Base-by-base conservation (phyloP, 2,797 vertebrate genomes). In the Anguilla marmorata region DNA sequence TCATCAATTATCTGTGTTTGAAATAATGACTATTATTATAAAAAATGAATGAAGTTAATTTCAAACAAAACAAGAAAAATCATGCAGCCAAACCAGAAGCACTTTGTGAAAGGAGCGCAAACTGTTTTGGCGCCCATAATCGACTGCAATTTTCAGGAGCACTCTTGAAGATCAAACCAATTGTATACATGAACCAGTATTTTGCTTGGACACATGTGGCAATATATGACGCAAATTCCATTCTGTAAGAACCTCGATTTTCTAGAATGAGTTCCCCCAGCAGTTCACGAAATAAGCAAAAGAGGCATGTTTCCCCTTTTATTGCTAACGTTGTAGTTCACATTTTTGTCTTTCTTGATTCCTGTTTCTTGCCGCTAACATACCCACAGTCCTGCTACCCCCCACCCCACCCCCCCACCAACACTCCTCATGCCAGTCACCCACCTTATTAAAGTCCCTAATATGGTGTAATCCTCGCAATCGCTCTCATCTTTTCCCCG, bases 381-480 rank as follows among this genome's bases (percentile, higher is more conserved):
- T 63, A n/a, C 83, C 50, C 87, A 24, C 2, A 27, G 21, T 24
- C 48, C 7, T 33, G 24, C 3, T 9, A 45, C 37, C 11, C 83
- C n/a, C 14, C 14, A 2, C 56, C n/a, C 37, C 27, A 74, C 54
- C 27, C 52, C 56, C 3, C 41, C 41, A 5, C 41, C 41, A 45
- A 19, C 45, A 16, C n/a, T 19, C 19, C 50, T 30, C n/a, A 56
- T 30, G 54, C 41, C 58, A n/a, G 24, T 3, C 74, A 16, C 85
- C 72, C 37, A 16, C 86, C 90, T 94, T 95, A 94, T 96, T 96
- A 95, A 93, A 93, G 90, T 54, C 45, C 93, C 94, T 94, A 96
- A 95, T 96, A 96, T 97, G 96, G 96, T 97, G 94, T 96, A 95
- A 98, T 98, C 97, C 96, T 91, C 91, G 94, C 93, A 96, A 97